Base-by-base conservation (phyloP, 2,888 invertebrate species). In the Coenonympha arcania region DNA sequence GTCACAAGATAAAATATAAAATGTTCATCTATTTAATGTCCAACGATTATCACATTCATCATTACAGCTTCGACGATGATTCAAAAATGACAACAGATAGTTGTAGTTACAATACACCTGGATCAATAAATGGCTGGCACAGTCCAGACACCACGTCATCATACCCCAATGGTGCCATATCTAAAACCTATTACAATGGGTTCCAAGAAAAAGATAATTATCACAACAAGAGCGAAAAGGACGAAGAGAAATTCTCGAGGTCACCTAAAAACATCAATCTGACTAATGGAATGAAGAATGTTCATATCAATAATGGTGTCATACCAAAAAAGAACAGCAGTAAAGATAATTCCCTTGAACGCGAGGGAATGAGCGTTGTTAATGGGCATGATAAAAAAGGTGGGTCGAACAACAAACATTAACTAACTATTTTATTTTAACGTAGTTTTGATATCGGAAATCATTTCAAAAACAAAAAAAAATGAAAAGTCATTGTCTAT, bases 41-140 rank as follows among this genome's bases (percentile, higher is more conserved):
- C n/a, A n/a, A n/a, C n/a, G n/a, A n/a, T 4, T 44, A 34, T 33
- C 43, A 44, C 33, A 16, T 44, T 44, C 33, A 16, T 40, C 19
- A 1, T 73, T 73, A 20, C 63, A 88, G 88, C 55, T 84, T 78
- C 53, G 88, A 88, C 33, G 88, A 87, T 48, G 88, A 88, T 65
- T 88, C 88, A 11, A 90, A 90, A 68, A 83, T 86, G 84, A 88
- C 89, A n/a, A 88, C 89, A 48, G 90, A 89, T 60, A 89, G 88
- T 61, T 87, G 88, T 56, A 89, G 88, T 50, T 83, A 79, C 68
- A 82, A 82, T 61, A 83, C 88, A 1, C 88, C 88, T 9, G 85
- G 86, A 13, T 87, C 87, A 52, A 74, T 88, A 46, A 89, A 89
- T 59, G 89, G 89, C 8, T 89, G 89, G 89, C 84, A 88, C 61